Evolutionary conservation across 2,113 vertebrate genomes (phyloP), one percentile per base, ranked within the genome.

Genomic region (Petaurus breviceps): DNA sequence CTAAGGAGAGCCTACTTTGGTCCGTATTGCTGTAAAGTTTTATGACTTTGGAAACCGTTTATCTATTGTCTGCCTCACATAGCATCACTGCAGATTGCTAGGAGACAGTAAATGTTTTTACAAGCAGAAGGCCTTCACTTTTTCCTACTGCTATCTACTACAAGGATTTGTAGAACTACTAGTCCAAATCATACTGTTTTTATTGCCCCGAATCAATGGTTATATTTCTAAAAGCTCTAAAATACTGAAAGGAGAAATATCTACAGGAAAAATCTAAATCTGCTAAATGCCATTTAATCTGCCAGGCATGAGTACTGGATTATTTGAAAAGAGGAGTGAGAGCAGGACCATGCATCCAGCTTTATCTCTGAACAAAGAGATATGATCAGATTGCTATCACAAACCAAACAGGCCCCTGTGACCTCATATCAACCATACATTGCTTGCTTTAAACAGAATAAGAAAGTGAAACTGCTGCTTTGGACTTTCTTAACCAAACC

Each of bases 51-150:
- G 94, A 94, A 97, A 97, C 50, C 89, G 91, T 95, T 95, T 95
- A 96, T 97, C 96, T 96, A 95, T 94, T 97, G 96, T 97, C 96
- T 96, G 92, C 52, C 90, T 97, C 91, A 92, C 96, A 95, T 92
- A 97, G 94, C 96, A 95, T 97, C 93, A 90, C 54, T 94, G 93
- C 54, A 89, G 96, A 98, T 97, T 97, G 97, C 97, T 98, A 98
- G 97, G 97, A 97, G 96, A 98, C 97, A 94, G 97, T 93, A 97
- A 97, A 96, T 98, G 94, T 98, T 97, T 97, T 98, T 90, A 96
- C 91, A 98, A 97, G 97, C 97, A 96, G 95, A 97, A 97, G 97
- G 94, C 68, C 92, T 96, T 96, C 93, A 93, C 96, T 95, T 97
- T 97, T 97, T 97, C 97, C 97, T 96, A 93, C 43, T 95, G 91